Percentiles rank a stretch among this genome's conserved stretches.
phyloP scores from a whole-genome alignment of 2,113 vertebrate species.

The Arenaria interpres region DNA sequence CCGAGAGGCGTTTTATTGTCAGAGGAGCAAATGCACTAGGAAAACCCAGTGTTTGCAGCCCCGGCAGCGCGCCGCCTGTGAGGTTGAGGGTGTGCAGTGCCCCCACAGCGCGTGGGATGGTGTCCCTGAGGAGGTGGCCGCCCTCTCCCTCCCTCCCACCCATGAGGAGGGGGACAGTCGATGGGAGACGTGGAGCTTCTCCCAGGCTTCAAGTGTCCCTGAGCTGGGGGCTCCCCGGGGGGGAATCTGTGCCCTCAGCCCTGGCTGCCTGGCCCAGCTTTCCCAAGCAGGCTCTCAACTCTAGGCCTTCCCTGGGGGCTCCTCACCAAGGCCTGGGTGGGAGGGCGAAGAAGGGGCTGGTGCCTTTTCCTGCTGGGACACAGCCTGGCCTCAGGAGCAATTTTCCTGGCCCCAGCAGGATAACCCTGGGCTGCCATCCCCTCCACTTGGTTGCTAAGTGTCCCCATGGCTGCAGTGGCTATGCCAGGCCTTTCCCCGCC shows the following conservation, averaged over 20 bases:
- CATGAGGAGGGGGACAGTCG: rapidly evolving
- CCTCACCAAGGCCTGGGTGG: rapidly evolving
- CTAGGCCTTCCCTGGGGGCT: rapidly evolving
- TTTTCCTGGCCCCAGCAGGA: not conserved
- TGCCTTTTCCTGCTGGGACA: not conserved
- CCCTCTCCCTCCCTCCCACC: not conserved
- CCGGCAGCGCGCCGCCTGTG: not conserved
- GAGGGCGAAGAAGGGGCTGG: not conserved
- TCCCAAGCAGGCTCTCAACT: not conserved
- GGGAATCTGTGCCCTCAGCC: not conserved
- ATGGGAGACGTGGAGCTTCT: not conserved
- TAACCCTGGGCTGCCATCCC: not conserved
- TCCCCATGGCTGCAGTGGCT: not conserved
- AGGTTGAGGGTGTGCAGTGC: not conserved
- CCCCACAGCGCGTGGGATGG: rapidly evolving
- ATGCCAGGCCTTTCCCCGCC: not conserved
- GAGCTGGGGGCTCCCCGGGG: rapidly evolving
- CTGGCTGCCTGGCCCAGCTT: not conserved
- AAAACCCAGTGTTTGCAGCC: not conserved
- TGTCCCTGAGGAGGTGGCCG: not conserved
- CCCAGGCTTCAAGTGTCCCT: not conserved
- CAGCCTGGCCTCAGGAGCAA: not conserved
- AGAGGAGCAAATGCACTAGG: not conserved
- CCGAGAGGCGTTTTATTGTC: constrained; percentile 37
- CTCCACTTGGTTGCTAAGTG: constrained; percentile 70